These are phyloP conservation scores for Bhutanitis thaidina DNA, from an alignment of 2,888 invertebrate genomes.

Conservation along the genomic window DNA sequence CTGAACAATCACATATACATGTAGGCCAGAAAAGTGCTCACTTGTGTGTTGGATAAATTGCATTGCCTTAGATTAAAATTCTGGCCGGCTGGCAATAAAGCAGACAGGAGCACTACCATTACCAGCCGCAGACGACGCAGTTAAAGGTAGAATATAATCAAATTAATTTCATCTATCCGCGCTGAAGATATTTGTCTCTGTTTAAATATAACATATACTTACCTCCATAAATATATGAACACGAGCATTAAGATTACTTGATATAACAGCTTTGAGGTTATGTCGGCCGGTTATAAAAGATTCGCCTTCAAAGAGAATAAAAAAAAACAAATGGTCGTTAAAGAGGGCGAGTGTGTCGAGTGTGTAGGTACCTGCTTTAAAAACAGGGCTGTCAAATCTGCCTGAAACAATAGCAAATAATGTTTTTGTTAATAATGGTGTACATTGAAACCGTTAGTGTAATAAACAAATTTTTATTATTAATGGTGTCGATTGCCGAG, in stretches of 20 bases:
- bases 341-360: slow-evolving; percentile 18
- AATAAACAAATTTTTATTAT: too few species aligned
- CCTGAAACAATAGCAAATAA: not conserved
- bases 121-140: too few species aligned
- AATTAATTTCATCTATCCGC: not conserved
- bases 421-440: too few species aligned
- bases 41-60: too few species aligned
- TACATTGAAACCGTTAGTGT: too few species aligned
- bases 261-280: slow-evolving; percentile 18
- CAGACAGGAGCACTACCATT: too few species aligned
- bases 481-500: too few species aligned
- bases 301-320: slow-evolving; percentile 21
- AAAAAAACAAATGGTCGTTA: slow-evolving; percentile 21
- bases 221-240: slow-evolving; percentile 14
- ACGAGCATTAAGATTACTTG: slow-evolving; percentile 7
- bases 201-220: slow-evolving; percentile 8
- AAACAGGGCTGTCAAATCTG: slow-evolving; percentile 15
- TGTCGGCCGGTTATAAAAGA: slow-evolving; percentile 14
- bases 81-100: too few species aligned
- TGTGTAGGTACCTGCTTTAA: slow-evolving; percentile 16
- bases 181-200: slow-evolving; percentile 1
- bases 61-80: too few species aligned
- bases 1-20: too few species aligned
- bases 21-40: too few species aligned
- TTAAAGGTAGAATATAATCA: too few species aligned